Evolutionary conservation across 2,888 invertebrate genomes (phyloP).

Genomic region (Cephus spinipes): DNA sequence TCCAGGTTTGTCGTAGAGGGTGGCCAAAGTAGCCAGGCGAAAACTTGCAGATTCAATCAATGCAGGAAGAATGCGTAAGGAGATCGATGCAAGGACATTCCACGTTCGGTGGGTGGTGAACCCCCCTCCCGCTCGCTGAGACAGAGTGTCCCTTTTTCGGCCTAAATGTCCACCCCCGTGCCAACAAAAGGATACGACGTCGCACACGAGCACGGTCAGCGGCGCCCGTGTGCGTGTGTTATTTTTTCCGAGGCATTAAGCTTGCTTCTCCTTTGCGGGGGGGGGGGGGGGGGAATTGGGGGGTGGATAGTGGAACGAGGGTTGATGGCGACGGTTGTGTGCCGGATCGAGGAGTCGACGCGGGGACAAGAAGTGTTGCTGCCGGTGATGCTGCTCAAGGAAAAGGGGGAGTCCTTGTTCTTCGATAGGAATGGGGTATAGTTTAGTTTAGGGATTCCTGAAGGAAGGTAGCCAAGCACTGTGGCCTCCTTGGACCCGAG

Average conservation of each 20-base stretch:
- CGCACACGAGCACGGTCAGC: slow-evolving; percentile 22
- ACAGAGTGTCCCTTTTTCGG: slow-evolving; percentile 53
- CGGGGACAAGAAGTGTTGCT: too few relatives aligned
- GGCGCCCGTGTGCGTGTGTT: slow-evolving; percentile 55
- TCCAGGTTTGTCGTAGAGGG: too few relatives aligned
- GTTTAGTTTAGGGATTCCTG: slow-evolving; percentile 57
- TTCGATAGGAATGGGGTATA: slow-evolving; percentile 50
- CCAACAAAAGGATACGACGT: slow-evolving; percentile 45
- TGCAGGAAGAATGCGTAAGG: slow-evolving; percentile 15
- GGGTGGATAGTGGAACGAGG: slow-evolving; percentile 28
- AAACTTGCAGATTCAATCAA: slow-evolving; percentile 49
- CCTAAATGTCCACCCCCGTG: slow-evolving; percentile 60
- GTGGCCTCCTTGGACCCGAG: neutral
- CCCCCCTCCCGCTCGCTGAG: neutral
- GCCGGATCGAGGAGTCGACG: too few relatives aligned
- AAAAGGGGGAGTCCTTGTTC: slow-evolving; percentile 9
- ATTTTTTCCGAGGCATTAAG: slow-evolving; percentile 66
- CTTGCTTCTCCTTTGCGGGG: slow-evolving; percentile 49
- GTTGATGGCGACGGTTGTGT: too few relatives aligned
- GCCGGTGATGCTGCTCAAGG: too few relatives aligned
- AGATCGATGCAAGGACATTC: slow-evolving; percentile 3
- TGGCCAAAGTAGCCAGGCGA: slow-evolving; percentile 12
- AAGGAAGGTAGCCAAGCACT: slow-evolving; percentile 29
- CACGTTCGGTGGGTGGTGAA: neutral
- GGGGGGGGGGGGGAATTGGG: slow-evolving; percentile 31